Evolutionary conservation across 2,888 invertebrate species (phyloP).

Genomic region (Anagyrus pseudococci): DNA sequence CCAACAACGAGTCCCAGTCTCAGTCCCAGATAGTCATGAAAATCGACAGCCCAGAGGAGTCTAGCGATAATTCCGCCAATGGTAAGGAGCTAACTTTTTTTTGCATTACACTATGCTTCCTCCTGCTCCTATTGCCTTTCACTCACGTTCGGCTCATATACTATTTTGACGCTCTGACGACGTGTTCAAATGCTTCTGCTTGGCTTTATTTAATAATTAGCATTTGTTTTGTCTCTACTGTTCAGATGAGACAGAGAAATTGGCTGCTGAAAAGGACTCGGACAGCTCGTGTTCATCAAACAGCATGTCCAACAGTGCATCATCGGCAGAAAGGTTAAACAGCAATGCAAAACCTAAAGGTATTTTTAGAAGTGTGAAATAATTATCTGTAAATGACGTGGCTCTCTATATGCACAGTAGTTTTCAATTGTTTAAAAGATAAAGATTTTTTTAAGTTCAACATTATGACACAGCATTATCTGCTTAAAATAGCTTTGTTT

Average conservation of each 20-base stretch:
- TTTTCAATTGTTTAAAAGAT: too few relatives aligned
- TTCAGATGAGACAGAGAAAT: slow-evolving; percentile 33
- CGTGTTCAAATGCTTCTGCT: not conserved
- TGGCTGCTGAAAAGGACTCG: slow-evolving; percentile 26
- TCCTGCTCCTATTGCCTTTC: too few relatives aligned
- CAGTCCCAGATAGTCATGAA: slow-evolving; percentile 51
- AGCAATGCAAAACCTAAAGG: slow-evolving; percentile 7
- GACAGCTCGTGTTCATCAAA: slow-evolving; percentile 30
- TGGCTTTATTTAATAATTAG: not conserved
- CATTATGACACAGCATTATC: too few relatives aligned
- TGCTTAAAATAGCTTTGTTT: too few relatives aligned
- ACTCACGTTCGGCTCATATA: too few relatives aligned
- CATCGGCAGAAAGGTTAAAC: slow-evolving; percentile 5
- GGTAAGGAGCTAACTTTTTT: slow-evolving; percentile 42
- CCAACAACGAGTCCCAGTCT: slow-evolving; percentile 44
- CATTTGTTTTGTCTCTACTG: not conserved
- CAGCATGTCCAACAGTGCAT: slow-evolving; percentile 17
- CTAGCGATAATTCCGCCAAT: slow-evolving; percentile 50
- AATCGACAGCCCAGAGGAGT: slow-evolving; percentile 53
- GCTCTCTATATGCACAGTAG: too few relatives aligned
- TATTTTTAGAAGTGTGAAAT: too few relatives aligned
- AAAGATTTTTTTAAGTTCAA: too few relatives aligned
- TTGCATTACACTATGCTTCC: too few relatives aligned
- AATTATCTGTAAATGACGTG: too few relatives aligned
- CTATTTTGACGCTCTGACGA: not conserved